phyloP scores from a whole-genome alignment of 2,888 invertebrate species.

The Pedicia rivosa region DNA sequence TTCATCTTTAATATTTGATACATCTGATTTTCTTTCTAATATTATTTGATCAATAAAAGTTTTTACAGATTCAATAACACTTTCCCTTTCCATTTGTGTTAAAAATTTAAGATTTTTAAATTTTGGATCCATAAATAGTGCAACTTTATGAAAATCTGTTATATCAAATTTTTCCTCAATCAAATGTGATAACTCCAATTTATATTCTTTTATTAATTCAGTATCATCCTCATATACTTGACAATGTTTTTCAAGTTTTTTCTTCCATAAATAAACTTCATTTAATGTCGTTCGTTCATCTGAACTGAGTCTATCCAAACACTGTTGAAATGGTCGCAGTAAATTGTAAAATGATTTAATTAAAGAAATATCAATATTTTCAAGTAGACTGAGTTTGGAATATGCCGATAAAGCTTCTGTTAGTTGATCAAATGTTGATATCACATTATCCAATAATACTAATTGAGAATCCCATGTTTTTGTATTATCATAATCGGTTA shows the following conservation, averaged over 20 bases:
- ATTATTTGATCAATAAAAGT: slow-evolving; percentile 2
- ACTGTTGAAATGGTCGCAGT: slow-evolving; percentile 3
- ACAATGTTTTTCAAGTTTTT: slow-evolving; percentile 10
- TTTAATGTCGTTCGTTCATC: slow-evolving; percentile 6
- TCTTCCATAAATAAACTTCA: slow-evolving; percentile 11
- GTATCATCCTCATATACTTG: slow-evolving; percentile 1
- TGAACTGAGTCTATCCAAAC: slow-evolving; percentile 2
- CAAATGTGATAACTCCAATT: slow-evolving; percentile 4
- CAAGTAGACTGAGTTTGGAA: background rate
- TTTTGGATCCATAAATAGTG: slow-evolving; percentile 11
- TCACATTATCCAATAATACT: too few relatives aligned
- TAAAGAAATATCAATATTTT: background rate
- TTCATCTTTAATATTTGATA: background rate
- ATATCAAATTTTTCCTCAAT: slow-evolving; percentile 8
- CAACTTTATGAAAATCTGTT: slow-evolving; percentile 11
- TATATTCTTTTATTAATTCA: slow-evolving; percentile 7
- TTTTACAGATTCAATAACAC: slow-evolving; percentile 6
- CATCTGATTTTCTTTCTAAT: background rate
- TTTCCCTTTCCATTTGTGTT: slow-evolving; percentile 6
- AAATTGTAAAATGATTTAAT: background rate
- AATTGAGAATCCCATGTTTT: too few relatives aligned
- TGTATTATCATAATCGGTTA: too few relatives aligned
- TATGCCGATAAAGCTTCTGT: background rate
- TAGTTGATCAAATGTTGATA: slow-evolving; percentile 1
- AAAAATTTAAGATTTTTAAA: slow-evolving; percentile 12